phyloP scores from a whole-genome alignment of 2,797 vertebrate genomes.

The Alca torda region DNA sequence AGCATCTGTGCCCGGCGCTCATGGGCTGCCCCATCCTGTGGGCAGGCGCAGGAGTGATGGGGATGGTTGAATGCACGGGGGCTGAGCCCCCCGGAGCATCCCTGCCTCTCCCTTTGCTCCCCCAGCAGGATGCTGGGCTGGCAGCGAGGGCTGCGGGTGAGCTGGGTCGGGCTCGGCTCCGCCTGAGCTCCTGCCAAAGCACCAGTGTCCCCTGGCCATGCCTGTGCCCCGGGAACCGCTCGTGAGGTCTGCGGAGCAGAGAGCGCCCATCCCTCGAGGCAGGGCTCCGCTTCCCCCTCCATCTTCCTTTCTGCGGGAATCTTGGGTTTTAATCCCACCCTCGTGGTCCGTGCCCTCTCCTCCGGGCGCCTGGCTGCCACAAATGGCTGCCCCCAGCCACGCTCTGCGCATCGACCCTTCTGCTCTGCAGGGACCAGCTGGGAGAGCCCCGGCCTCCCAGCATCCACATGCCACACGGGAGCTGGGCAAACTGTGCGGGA shows the following conservation, averaged over 20 bases:
- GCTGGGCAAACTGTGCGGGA: background rate
- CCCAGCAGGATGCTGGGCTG: background rate
- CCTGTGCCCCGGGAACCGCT: background rate
- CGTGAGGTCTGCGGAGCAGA: background rate
- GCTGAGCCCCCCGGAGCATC: background rate
- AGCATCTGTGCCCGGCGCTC: accelerated
- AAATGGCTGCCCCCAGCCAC: background rate
- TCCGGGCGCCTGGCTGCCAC: background rate
- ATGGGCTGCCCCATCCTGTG: background rate
- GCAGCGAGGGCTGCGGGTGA: background rate
- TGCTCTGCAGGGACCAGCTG: background rate
- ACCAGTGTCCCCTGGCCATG: background rate
- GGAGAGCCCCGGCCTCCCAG: background rate
- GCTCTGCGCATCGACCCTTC: background rate
- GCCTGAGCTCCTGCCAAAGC: background rate
- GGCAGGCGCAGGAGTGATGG: accelerated
- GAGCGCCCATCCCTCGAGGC: background rate
- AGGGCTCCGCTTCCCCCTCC: background rate
- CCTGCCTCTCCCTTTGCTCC: background rate
- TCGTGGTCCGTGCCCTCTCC: background rate
- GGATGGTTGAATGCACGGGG: background rate
- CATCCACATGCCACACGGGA: accelerated
- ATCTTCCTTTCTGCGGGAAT: background rate
- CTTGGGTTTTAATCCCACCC: background rate
- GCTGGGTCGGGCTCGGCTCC: accelerated